Percentiles rank a stretch among this genome's conserved stretches.
phyloP scores from a whole-genome alignment of 2,113 vertebrate species.

The Calyptomena viridis region DNA sequence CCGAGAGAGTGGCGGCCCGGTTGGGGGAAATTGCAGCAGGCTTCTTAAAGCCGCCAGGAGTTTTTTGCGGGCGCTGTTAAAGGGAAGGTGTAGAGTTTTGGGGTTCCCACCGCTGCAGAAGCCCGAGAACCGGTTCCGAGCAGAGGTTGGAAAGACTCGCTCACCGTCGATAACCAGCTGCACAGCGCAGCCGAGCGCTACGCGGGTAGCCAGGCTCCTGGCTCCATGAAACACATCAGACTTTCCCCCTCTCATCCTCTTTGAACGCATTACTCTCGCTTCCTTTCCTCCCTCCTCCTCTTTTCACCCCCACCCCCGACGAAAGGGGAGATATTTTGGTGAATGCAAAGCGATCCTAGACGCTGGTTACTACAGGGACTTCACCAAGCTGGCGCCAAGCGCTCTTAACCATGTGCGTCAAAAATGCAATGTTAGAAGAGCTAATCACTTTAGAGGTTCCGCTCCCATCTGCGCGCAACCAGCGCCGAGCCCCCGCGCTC shows the following conservation, averaged over 20 bases:
- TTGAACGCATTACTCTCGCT: conserved; percentile 27
- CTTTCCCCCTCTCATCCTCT: background rate
- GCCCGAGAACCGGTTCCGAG: background rate
- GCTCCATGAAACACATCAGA: background rate
- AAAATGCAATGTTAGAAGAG: conserved; percentile 74
- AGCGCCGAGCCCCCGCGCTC: conserved; percentile 37
- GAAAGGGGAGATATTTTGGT: conserved; percentile 48
- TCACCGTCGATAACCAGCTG: background rate
- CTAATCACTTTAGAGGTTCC: conserved; percentile 75
- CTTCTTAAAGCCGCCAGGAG: background rate
- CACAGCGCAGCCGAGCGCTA: background rate
- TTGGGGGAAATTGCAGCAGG: background rate
- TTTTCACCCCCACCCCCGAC: background rate
- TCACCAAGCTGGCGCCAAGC: conserved; percentile 75
- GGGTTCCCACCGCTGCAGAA: background rate
- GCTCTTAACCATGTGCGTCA: conserved; percentile 78
- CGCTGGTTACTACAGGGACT: conserved; percentile 67
- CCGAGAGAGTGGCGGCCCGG: background rate
- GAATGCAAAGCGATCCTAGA: conserved; percentile 62
- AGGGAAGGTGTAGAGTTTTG: background rate
- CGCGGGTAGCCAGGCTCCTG: background rate
- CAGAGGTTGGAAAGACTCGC: background rate
- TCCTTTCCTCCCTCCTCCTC: conserved; percentile 27
- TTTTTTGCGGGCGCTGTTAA: background rate
- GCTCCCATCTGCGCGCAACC: conserved; percentile 69